phyloP scores from a whole-genome alignment of 2,113 vertebrate genomes.

The Plecotus auritus region DNA sequence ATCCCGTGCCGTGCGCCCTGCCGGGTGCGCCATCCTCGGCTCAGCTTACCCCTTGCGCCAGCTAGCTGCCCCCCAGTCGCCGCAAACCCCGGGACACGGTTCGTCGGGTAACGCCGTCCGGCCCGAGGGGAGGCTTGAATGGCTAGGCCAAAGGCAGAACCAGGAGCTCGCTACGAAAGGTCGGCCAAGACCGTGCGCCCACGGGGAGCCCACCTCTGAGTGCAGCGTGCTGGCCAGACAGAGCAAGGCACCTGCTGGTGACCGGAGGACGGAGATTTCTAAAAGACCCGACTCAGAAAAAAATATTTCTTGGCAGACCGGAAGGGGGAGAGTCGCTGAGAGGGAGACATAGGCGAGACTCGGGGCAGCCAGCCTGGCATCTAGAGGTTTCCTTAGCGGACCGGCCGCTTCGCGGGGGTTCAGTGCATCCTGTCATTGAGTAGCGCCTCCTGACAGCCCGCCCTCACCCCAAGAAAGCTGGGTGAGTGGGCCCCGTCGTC shows the following conservation, averaged over 20 bases:
- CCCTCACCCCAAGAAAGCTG: neutral
- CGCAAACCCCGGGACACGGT: neutral
- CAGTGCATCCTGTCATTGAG: neutral
- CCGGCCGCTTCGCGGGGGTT: neutral
- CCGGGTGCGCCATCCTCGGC: slow-evolving; percentile 2
- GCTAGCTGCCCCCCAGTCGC: neutral
- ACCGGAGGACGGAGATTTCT: neutral
- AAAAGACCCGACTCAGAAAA: neutral
- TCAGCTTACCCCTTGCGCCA: neutral
- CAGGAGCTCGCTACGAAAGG: slow-evolving; percentile 35
- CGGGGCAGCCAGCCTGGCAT: neutral
- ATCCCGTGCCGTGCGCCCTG: neutral
- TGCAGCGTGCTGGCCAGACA: neutral
- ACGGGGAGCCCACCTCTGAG: slow-evolving; percentile 43
- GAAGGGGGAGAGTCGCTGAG: neutral
- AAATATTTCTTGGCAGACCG: neutral
- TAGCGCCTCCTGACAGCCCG: neutral
- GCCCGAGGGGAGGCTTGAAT: slow-evolving; percentile 41
- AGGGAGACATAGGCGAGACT: neutral
- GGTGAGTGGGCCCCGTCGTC: neutral
- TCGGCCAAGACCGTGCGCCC: slow-evolving; percentile 49
- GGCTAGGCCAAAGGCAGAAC: slow-evolving; percentile 51
- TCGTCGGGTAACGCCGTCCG: neutral
- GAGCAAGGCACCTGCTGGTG: neutral
- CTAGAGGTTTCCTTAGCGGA: neutral